Percentiles rank a stretch among this genome's conserved stretches.
These are phyloP conservation scores for Cerastis leucographa DNA, from an alignment of 2,888 invertebrate species.

Conservation along the genomic window DNA sequence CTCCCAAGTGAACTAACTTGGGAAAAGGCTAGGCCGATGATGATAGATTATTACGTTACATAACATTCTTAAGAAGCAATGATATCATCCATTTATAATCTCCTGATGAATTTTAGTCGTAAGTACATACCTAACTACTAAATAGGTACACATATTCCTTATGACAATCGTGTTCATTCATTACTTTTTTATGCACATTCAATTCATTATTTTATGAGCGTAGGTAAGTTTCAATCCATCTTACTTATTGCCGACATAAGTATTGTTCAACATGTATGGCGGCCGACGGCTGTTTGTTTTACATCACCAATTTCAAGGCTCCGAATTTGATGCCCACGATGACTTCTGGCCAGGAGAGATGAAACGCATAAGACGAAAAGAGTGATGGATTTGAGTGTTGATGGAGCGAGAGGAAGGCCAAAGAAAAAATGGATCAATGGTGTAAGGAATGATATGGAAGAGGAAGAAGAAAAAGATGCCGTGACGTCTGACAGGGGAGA, in stretches of 20 bases:
- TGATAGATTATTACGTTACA: neutral
- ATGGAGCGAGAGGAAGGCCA: no score
- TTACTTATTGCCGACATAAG: neutral
- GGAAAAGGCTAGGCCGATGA: no score
- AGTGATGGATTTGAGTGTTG: no score
- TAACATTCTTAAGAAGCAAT: conserved; percentile 13
- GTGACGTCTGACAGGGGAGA: no score
- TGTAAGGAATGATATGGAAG: no score
- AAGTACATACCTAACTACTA: neutral
- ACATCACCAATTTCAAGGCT: neutral
- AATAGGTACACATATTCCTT: neutral
- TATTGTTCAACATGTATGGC: neutral
- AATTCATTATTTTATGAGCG: neutral
- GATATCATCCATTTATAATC: conserved; percentile 15
- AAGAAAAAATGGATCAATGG: no score
- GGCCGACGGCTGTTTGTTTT: no score
- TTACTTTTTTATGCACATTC: conserved; percentile 14
- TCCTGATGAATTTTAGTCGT: neutral
- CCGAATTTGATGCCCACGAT: neutral
- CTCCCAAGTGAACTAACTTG: no score
- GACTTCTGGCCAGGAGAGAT: neutral
- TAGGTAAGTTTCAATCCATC: conserved; percentile 2
- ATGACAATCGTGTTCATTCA: conserved; percentile 27
- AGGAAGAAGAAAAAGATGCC: no score
- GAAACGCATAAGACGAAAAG: no score